phyloP scores from a whole-genome alignment of 2,888 invertebrate genomes.

The Ommatoiulus sabulosus region DNA sequence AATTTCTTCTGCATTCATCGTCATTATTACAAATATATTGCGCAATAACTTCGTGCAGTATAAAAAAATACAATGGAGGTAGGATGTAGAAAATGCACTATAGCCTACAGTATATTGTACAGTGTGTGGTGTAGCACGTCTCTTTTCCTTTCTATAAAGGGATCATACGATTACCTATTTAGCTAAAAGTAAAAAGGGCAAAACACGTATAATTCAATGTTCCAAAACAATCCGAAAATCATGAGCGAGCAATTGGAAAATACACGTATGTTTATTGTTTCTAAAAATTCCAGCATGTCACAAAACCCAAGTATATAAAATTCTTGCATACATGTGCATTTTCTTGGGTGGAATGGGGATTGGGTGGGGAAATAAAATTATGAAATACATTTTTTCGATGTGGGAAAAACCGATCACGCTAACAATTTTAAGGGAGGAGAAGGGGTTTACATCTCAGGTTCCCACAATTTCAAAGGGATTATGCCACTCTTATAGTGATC shows the following conservation, averaged over 20 bases:
- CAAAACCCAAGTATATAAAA: background rate
- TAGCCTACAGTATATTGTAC: no score
- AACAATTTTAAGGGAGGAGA: no score
- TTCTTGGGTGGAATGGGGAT: no score
- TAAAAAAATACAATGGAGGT: background rate
- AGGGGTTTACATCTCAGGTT: no score
- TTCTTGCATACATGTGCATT: background rate
- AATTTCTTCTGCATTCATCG: no score
- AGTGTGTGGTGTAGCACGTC: background rate
- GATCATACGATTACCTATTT: background rate
- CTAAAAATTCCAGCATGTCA: background rate
- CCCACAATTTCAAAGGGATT: no score
- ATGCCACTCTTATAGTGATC: no score
- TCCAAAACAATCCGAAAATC: slow-evolving; percentile 6
- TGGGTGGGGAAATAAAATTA: no score
- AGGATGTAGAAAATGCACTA: no score
- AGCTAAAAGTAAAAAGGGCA: background rate
- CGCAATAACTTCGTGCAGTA: background rate
- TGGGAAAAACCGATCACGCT: background rate
- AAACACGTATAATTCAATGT: background rate
- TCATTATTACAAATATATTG: background rate
- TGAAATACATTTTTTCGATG: background rate
- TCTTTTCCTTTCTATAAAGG: background rate
- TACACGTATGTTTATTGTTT: background rate
- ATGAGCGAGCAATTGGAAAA: background rate